Evolutionary conservation across 2,797 vertebrate species (phyloP), one percentile per base, ranked within the genome.

Genomic region (Syndactyla subalaris): DNA sequence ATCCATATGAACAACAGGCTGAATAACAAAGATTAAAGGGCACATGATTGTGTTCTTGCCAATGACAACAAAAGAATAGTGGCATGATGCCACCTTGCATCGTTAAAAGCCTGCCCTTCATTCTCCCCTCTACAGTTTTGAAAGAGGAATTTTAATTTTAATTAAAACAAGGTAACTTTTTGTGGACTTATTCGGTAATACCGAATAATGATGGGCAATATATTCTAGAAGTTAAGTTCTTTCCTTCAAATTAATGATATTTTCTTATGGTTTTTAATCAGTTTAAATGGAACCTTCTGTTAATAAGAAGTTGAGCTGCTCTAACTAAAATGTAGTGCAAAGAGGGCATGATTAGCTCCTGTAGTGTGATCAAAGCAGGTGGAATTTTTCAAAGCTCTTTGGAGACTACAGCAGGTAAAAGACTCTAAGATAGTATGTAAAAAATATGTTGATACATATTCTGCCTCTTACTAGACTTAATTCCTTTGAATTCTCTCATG

Each of bases 1-100:
- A 88, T 72, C 90, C 92, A 48, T 95, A 90, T 39, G 85, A 95
- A 55, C 77, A 92, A 74, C 85, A 90, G 85, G 66, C 76, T 95
- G 88, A 81, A 68, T 59, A 90, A 92, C 73, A 88, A 86, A 89
- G 85, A 91, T 86, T 88, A 90, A 92, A 95, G 88, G 76, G 72
- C 92, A 86, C 77, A 88, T 45, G 80, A 78, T 83, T 93, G 80
- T 88, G 62, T 39, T 84, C 74, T 94, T 88, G 85, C 85, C 88
- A 94, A 29, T 70, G 80, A 95, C 72, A 95, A 92, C 90, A 90
- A 72, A 81, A 81, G 83, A 78, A 88, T 70, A 70, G 86, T 94
- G 92, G 93, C 96, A 63, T 12, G 27, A 68, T 93, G 80, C 85
- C 94, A 90, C 67, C 43, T 84, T 82, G 63, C 75, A 38, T 84